Conservation (phyloP, 2,797 vertebrate species). For the Vipera latastei region DNA sequence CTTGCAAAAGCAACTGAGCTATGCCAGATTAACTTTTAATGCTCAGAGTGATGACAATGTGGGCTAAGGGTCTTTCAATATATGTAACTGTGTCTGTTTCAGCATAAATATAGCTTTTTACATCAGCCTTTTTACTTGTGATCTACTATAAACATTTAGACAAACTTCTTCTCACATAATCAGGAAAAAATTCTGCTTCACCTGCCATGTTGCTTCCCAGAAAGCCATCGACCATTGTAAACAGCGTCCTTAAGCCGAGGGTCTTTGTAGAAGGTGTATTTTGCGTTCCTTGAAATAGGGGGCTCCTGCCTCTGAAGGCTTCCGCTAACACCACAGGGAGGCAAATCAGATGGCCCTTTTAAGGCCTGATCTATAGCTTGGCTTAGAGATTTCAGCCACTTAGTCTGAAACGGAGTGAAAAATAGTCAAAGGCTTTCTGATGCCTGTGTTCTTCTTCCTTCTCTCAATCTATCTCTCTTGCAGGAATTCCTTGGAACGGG, state of each 20-base stretch:
- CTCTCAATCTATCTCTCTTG: neutral
- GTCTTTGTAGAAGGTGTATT: conserved; percentile 94
- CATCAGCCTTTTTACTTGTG: neutral
- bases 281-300: conserved; percentile 87
- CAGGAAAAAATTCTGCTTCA: conserved; percentile 55
- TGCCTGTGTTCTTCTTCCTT: no score
- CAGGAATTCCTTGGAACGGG: neutral
- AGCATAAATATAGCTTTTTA: neutral
- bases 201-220: conserved; percentile 93
- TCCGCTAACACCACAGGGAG: conserved; percentile 62
- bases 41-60: neutral
- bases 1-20: neutral
- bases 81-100: neutral
- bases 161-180: neutral
- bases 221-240: conserved; percentile 89
- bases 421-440: neutral
- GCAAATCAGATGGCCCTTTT: conserved; percentile 71
- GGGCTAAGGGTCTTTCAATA: neutral
- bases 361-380: conserved; percentile 92
- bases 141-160: neutral
- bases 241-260: conserved; percentile 88
- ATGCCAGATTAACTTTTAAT: neutral
- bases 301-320: conserved; percentile 81
- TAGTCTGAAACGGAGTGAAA: conserved; percentile 74
- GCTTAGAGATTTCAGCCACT: conserved; percentile 94